Conservation (phyloP, 1,140 invertebrate species). For the Panagrolaimus sp. region DNA sequence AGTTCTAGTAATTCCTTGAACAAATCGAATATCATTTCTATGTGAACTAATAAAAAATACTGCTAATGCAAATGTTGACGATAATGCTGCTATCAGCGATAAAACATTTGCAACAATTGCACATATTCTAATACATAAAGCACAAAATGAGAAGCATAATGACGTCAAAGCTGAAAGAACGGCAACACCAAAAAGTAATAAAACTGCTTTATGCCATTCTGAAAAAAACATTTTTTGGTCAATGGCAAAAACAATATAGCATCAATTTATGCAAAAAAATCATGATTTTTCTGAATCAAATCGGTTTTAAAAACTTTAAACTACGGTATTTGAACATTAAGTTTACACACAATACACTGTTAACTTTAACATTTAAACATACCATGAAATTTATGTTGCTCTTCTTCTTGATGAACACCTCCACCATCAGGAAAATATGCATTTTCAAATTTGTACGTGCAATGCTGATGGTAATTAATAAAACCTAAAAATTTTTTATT, state of each 20-base stretch:
- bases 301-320: too few relatives aligned
- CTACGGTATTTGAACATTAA: too few relatives aligned
- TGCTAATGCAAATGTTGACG: conserved; percentile 19
- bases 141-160: conserved; percentile 34
- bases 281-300: too few relatives aligned
- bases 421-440: conserved; percentile 25
- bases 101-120: conserved; percentile 40
- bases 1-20: conserved; percentile 37
- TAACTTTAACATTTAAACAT: too few relatives aligned
- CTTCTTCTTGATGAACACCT: conserved; percentile 31
- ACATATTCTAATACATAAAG: conserved; percentile 32
- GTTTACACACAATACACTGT: too few relatives aligned
- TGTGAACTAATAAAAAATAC: conserved; percentile 39
- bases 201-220: conserved; percentile 37
- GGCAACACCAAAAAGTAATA: conserved; percentile 25
- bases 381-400: conserved; percentile 41
- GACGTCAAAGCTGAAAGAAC: conserved; percentile 23
- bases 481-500: too few relatives aligned
- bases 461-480: conserved; percentile 14
- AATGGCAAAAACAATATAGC: too few relatives aligned
- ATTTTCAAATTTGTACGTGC: conserved; percentile 36
- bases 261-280: too few relatives aligned
- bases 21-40: conserved; percentile 31
- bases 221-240: not conserved
- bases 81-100: conserved; percentile 24